phyloP scores from a whole-genome alignment of 37 sponge, comb jelly and placozoan species.

The Halisarca cf. caerulea region DNA sequence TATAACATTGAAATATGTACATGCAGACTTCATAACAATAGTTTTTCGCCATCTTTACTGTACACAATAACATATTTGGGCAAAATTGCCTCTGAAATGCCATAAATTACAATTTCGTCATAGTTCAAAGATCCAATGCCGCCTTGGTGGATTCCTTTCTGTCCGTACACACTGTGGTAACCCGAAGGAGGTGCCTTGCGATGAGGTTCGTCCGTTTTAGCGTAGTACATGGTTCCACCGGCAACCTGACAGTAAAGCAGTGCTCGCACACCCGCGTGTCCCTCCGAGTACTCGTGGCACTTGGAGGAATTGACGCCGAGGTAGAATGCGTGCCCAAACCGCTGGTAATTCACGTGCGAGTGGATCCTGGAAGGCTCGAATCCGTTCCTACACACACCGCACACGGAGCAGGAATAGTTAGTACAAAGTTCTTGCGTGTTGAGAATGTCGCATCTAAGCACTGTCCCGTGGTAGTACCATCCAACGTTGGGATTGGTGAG shows the following conservation, averaged over 20 bases:
- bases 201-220: constrained; percentile 4
- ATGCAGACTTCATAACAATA: background rate
- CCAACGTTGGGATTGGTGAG: constrained; percentile 30
- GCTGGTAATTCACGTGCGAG: background rate
- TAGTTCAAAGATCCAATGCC: constrained; percentile 21
- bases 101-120: constrained; percentile 20
- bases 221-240: constrained; percentile 8
- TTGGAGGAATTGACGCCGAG: constrained; percentile 34
- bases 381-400: constrained; percentile 60
- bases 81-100: constrained; percentile 18
- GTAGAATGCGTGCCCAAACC: constrained; percentile 44
- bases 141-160: background rate
- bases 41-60: background rate
- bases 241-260: constrained; percentile 28
- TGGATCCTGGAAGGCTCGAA: constrained; percentile 29
- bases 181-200: background rate
- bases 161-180: constrained; percentile 14
- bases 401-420: constrained; percentile 55
- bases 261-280: constrained; percentile 20
- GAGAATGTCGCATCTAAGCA: constrained; percentile 57
- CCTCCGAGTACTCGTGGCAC: constrained; percentile 37
- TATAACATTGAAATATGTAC: too few species aligned
- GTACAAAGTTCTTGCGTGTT: constrained; percentile 34
- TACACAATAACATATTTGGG: constrained; percentile 10
- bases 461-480: constrained; percentile 77